phyloP scores from a whole-genome alignment of 2,797 vertebrate genomes.

The Lophotriccus pileatus region DNA sequence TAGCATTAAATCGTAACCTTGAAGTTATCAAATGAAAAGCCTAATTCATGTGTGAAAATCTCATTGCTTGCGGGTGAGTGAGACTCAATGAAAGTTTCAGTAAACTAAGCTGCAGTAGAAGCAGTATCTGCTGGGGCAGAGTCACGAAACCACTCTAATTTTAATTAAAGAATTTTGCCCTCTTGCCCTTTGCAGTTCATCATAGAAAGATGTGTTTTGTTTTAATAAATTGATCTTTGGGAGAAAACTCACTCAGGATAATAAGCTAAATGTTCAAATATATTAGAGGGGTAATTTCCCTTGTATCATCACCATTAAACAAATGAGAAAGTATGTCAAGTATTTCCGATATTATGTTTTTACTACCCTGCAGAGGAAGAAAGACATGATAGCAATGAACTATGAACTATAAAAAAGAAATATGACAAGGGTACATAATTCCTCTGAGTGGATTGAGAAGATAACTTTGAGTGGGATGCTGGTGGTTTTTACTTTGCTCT shows the following conservation, averaged over 20 bases:
- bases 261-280: constrained; percentile 62
- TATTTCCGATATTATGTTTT: constrained; percentile 31
- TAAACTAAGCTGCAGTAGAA: constrained; percentile 27
- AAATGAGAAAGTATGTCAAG: constrained; percentile 55
- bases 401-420: constrained; percentile 10
- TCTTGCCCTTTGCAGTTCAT: constrained; percentile 57
- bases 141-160: background rate
- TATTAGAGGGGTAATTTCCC: constrained; percentile 64
- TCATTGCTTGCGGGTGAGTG: constrained; percentile 60
- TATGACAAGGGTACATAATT: background rate
- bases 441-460: background rate
- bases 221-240: constrained; percentile 67
- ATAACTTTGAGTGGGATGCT: background rate
- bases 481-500: background rate
- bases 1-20: constrained; percentile 23
- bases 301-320: constrained; percentile 61
- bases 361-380: constrained; percentile 37
- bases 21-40: constrained; percentile 53
- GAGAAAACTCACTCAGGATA: constrained; percentile 49
- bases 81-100: constrained; percentile 58
- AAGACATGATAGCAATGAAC: constrained; percentile 37
- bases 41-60: constrained; percentile 65
- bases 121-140: background rate
- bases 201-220: constrained; percentile 63
- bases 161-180: constrained; percentile 58